A percentile compares a stretch with the other conserved stretches of the same genome.
phyloP scores from a whole-genome alignment of 2,888 invertebrate genomes.

The Nematopogon swammerdamellus region DNA sequence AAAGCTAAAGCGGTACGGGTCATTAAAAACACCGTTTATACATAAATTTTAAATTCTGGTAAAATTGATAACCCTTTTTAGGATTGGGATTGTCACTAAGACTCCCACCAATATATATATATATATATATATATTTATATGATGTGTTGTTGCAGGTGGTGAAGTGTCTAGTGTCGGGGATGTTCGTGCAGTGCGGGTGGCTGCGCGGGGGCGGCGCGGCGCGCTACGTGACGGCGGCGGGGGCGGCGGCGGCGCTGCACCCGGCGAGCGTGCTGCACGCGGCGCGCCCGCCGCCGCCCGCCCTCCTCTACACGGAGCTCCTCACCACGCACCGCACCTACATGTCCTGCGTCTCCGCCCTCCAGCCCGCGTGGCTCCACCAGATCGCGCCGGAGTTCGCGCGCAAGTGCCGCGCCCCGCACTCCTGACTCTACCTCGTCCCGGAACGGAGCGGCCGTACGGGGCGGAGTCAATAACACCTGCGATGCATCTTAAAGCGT shows the following conservation, averaged over 20 bases:
- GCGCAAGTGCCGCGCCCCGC: slow-evolving; percentile 19
- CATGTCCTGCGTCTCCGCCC: slow-evolving; percentile 71
- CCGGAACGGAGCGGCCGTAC: background rate
- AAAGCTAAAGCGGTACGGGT: no score
- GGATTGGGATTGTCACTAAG: no score
- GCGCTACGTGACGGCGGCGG: slow-evolving; percentile 46
- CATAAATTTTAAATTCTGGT: no score
- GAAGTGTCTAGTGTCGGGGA: slow-evolving; percentile 76
- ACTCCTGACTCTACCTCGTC: slow-evolving; percentile 3
- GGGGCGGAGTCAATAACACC: no score
- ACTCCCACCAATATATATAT: no score
- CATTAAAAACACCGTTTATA: no score
- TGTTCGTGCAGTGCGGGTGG: slow-evolving; percentile 86
- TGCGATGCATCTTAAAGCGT: no score
- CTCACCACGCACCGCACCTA: slow-evolving; percentile 82
- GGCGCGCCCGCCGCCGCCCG: slow-evolving; percentile 63
- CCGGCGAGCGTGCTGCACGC: slow-evolving; percentile 72
- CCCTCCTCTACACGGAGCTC: slow-evolving; percentile 80
- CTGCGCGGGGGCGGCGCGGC: slow-evolving; percentile 64
- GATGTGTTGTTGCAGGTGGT: slow-evolving; percentile 50
- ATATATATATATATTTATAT: no score
- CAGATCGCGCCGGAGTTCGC: slow-evolving; percentile 53
- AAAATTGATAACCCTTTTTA: no score
- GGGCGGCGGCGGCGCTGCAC: slow-evolving; percentile 68
- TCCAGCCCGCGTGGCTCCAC: slow-evolving; percentile 78